phyloP scores from a whole-genome alignment of 2,797 vertebrate species.

The Fistularia commersonii region DNA sequence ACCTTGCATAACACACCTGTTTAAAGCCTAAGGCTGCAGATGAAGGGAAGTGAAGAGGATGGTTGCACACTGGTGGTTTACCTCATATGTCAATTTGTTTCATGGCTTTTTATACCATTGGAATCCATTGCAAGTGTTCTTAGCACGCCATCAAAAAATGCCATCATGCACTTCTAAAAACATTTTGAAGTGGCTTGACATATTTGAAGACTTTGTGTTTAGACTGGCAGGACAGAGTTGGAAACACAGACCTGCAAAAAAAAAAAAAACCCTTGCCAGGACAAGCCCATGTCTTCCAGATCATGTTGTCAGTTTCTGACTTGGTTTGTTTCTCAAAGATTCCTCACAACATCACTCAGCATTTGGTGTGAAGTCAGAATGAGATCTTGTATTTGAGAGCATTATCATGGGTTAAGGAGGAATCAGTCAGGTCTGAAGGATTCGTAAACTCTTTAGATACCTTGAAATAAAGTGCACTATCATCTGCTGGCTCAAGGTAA shows the following conservation, averaged over 20 bases:
- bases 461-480: too few relatives aligned
- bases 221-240: constrained; percentile 41
- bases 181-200: constrained; percentile 48
- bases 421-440: too few relatives aligned
- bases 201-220: constrained; percentile 61
- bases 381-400: background rate
- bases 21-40: constrained; percentile 26
- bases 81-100: constrained; percentile 52
- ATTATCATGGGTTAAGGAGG: background rate
- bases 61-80: constrained; percentile 36
- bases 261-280: constrained; percentile 28
- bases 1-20: constrained; percentile 22
- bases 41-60: constrained; percentile 27
- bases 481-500: too few relatives aligned
- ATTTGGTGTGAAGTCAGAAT: constrained; percentile 5
- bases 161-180: constrained; percentile 44
- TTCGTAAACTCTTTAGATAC: too few relatives aligned
- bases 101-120: constrained; percentile 41
- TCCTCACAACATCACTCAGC: constrained; percentile 10
- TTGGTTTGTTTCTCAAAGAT: constrained; percentile 22
- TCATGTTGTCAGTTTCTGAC: constrained; percentile 21
- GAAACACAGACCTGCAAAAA: constrained; percentile 31
- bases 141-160: constrained; percentile 38
- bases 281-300: constrained; percentile 20
- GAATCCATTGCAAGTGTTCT: constrained; percentile 31